phyloP scores from a whole-genome alignment of 1,140 invertebrate species.

The Bactericera cockerelli region DNA sequence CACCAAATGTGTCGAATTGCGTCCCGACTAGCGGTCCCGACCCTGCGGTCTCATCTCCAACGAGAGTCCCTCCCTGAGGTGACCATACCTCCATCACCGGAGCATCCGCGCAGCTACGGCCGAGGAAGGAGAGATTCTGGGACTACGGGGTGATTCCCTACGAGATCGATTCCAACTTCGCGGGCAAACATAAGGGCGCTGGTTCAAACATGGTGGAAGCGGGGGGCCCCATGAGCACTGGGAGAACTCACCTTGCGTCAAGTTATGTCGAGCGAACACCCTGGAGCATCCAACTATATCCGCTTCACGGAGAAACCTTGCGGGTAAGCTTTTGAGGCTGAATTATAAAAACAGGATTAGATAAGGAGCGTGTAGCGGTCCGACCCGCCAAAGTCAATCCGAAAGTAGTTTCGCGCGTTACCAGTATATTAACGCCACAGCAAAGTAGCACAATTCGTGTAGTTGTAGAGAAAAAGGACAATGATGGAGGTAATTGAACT shows the following conservation, averaged over 20 bases:
- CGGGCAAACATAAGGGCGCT: constrained; percentile 87
- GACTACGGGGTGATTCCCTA: constrained; percentile 96
- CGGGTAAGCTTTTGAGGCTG: constrained; percentile 64
- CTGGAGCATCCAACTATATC: constrained; percentile 87
- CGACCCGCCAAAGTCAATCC: no score
- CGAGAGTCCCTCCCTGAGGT: not conserved
- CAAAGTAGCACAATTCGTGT: no score
- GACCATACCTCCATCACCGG: constrained; percentile 30
- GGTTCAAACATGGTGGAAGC: constrained; percentile 95
- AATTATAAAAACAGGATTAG: no score
- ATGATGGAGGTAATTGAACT: no score
- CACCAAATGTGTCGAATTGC: no score
- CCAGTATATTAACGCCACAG: no score
- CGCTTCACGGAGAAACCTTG: constrained; percentile 91
- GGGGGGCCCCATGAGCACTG: constrained; percentile 98
- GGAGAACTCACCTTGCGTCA: constrained; percentile 97
- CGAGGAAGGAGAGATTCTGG: constrained; percentile 87
- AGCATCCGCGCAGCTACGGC: constrained; percentile 71
- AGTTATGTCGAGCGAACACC: constrained; percentile 80
- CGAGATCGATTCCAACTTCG: constrained; percentile 95
- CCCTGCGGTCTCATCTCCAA: no score
- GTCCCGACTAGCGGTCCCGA: no score
- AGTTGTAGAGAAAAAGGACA: no score
- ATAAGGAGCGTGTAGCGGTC: no score
- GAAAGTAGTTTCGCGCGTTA: no score